phyloP scores from a whole-genome alignment of 2,797 vertebrate species.

The Chrosomus eos region DNA sequence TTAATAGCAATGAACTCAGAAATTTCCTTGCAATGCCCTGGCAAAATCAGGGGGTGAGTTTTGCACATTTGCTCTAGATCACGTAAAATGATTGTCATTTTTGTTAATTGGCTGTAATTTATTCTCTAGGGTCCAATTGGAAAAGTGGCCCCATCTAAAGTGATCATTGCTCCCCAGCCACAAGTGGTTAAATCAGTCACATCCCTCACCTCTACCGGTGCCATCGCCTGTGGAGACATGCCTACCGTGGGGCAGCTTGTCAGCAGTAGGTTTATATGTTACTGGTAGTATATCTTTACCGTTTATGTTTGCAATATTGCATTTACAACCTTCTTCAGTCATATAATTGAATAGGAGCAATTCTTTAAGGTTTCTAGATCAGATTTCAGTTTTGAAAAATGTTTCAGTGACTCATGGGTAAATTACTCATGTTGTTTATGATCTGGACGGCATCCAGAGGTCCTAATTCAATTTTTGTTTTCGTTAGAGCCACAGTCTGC shows the following conservation, averaged over 20 bases:
- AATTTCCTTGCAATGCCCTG: neutral
- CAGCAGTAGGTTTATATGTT: slow-evolving; percentile 82
- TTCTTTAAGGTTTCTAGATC: neutral
- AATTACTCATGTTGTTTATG: neutral
- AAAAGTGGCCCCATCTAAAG: slow-evolving; percentile 78
- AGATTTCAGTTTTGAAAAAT: neutral
- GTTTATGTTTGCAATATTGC: neutral
- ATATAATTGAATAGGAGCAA: neutral
- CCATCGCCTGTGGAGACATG: slow-evolving; percentile 86
- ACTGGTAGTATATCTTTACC: neutral
- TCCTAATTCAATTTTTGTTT: slow-evolving; percentile 8
- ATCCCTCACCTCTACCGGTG: slow-evolving; percentile 73
- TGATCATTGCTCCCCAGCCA: slow-evolving; percentile 83
- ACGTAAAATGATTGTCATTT: neutral
- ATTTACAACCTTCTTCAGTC: slow-evolving; percentile 10
- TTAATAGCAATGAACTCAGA: neutral
- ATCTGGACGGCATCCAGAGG: neutral
- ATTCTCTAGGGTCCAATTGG: slow-evolving; percentile 71
- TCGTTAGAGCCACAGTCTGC: slow-evolving; percentile 85
- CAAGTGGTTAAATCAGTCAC: slow-evolving; percentile 69
- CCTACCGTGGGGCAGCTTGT: slow-evolving; percentile 94
- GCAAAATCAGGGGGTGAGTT: neutral
- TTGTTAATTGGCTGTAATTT: neutral
- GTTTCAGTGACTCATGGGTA: neutral
- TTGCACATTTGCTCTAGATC: neutral